These are phyloP conservation scores for Ptychochromis oligacanthus DNA, from an alignment of 2,113 vertebrate genomes.

Conservation along the genomic window DNA sequence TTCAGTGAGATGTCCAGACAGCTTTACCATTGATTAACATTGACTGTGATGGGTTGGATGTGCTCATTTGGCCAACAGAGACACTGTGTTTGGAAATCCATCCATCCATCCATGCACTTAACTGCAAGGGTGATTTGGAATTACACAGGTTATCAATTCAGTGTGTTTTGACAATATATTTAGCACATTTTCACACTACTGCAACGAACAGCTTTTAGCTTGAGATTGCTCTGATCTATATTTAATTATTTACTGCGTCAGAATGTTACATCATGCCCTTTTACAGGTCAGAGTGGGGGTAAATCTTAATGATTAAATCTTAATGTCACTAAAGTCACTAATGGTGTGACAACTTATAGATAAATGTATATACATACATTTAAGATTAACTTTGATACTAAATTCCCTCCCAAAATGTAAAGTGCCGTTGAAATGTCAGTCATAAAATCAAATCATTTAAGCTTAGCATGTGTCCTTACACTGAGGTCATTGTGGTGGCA, in stretches of 20 bases:
- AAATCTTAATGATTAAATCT: neutral
- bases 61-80: too few relatives aligned
- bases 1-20: too few relatives aligned
- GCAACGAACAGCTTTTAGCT: neutral
- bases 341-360: neutral
- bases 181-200: neutral
- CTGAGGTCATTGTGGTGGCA: neutral
- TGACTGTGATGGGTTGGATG: too few relatives aligned
- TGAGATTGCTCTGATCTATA: neutral
- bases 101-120: too few relatives aligned
- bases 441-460: neutral
- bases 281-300: neutral
- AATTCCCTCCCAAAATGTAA: neutral
- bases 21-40: too few relatives aligned
- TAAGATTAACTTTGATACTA: neutral
- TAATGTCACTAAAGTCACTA: neutral
- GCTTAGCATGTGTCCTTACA: neutral
- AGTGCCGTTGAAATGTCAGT: neutral
- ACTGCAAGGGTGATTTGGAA: too few relatives aligned
- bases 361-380: neutral
- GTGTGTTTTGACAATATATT: neutral
- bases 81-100: too few relatives aligned
- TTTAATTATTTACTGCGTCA: neutral
- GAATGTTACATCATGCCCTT: neutral
- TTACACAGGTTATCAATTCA: too few relatives aligned